Base-by-base conservation (phyloP, 2,797 vertebrate species). In the Chelon labrosus region DNA sequence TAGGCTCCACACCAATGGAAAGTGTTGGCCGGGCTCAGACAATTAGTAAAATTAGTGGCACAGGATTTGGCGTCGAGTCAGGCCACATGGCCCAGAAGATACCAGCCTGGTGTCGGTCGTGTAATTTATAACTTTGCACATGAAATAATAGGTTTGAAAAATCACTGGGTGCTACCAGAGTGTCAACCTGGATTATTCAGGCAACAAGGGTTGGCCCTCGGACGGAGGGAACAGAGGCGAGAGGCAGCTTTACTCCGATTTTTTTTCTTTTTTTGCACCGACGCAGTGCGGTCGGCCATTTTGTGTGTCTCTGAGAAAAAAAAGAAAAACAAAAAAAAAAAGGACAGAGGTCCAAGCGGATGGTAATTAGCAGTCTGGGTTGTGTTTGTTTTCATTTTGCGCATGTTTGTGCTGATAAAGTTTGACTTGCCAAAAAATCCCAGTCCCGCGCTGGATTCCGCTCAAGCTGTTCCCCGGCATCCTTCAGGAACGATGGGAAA, bases 21-120 rank as follows among this genome's bases (percentile, higher is more conserved):
- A 94, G 92, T 92, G 83, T 93, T 93, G 94, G 94, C 93, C 88
- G 52, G 88, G 90, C 92, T 92, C 91, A 93, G 92, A 93, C 93
- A 95, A 95, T 96, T 95, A 95, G 94, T 94, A 94, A 95, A 95
- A 95, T 96, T 95, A 96, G 95, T 90, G 92, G 94, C 91, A 91
- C 89, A 91, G 94, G 94, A 95, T 92, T 95, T 96, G 94, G 94
- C 94, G 89, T 84, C 62, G 91, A 89, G 93, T 94, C 94, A 94
- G 94, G 94, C 94, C 94, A 93, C 95, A 94, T 95, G 94, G 94
- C 93, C 92, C 86, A 87, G 77, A 92, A 95, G 95, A 96, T 96
- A 96, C 94, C 93, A 92, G 92, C 70, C 93, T 91, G 90, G 90
- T 91, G 93, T 94, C 94, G 91, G 79, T 89, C 77, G 85, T 88